These are phyloP conservation scores for Listronotus bonariensis DNA, from an alignment of 1,140 invertebrate genomes.

Conservation along the genomic window DNA sequence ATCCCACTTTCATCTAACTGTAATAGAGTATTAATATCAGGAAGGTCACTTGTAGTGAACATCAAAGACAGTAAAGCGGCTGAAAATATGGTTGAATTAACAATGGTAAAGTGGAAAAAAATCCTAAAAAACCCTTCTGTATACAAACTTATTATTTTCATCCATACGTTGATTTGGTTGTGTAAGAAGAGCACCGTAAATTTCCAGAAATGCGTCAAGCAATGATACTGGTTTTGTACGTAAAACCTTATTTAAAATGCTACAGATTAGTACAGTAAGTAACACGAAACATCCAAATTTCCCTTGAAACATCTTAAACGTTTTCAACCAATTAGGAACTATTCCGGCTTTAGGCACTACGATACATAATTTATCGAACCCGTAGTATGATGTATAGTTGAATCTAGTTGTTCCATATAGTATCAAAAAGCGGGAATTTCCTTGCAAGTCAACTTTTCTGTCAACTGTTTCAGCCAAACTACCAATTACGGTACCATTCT, in stretches of 20 bases:
- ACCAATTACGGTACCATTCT: conserved; percentile 15
- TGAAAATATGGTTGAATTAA: conserved; percentile 18
- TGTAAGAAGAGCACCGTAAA: conserved; percentile 5
- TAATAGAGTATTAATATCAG: conserved; percentile 23
- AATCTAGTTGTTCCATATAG: conserved; percentile 1
- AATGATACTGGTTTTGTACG: not conserved
- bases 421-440: conserved; percentile 16
- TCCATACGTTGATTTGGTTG: not conserved
- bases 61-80: conserved; percentile 3
- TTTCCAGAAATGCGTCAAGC: not conserved
- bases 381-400: conserved; percentile 18
- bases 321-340: conserved; percentile 30
- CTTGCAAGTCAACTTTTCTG: conserved; percentile 20
- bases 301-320: conserved; percentile 2
- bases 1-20: conserved; percentile 20
- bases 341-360: conserved; percentile 27
- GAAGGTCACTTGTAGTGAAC: conserved; percentile 2
- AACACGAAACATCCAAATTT: conserved; percentile 8
- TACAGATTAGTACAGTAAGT: not conserved
- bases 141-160: not conserved
- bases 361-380: conserved; percentile 30
- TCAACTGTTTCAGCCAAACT: conserved; percentile 18
- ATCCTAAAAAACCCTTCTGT: conserved; percentile 16
- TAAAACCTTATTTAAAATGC: conserved; percentile 17
- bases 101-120: conserved; percentile 12